These are phyloP conservation scores for Lepus townsendii DNA, from an alignment of 2,797 vertebrate species.

Conservation along the genomic window DNA sequence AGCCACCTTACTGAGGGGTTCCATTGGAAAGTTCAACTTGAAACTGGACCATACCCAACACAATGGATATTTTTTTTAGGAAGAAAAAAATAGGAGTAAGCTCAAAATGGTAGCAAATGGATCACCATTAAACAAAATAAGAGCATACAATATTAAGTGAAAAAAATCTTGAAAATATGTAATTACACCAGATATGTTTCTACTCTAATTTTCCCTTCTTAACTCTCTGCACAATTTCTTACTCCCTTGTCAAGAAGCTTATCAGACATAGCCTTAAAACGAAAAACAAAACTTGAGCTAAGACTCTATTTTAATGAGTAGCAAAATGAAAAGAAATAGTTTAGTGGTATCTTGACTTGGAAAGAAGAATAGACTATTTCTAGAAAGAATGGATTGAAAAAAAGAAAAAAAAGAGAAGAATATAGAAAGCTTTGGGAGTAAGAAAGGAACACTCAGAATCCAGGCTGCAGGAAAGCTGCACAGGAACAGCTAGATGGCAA, in stretches of 20 bases:
- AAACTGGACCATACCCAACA: neutral
- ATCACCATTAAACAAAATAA: neutral
- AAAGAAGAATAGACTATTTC: neutral
- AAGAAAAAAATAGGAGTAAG: neutral
- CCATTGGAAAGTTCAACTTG: neutral
- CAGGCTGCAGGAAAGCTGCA: neutral
- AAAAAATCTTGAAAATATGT: neutral
- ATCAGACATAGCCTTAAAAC: constrained; percentile 14
- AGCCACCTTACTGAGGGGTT: neutral
- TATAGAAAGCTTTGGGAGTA: neutral
- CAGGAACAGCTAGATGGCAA: neutral
- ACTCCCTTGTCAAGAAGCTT: neutral
- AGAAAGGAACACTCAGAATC: neutral
- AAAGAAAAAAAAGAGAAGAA: neutral
- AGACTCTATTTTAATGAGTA: constrained; percentile 14
- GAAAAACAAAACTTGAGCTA: neutral
- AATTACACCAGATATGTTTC: neutral
- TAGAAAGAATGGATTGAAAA: neutral
- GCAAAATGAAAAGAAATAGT: neutral
- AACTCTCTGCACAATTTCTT: neutral
- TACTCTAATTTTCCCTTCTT: neutral
- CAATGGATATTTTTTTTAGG: neutral
- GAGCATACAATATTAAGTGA: neutral
- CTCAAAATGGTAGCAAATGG: neutral
- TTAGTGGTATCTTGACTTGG: neutral